Evolutionary conservation across 2,797 vertebrate species (phyloP).

Genomic region (Girardinus metallicus): DNA sequence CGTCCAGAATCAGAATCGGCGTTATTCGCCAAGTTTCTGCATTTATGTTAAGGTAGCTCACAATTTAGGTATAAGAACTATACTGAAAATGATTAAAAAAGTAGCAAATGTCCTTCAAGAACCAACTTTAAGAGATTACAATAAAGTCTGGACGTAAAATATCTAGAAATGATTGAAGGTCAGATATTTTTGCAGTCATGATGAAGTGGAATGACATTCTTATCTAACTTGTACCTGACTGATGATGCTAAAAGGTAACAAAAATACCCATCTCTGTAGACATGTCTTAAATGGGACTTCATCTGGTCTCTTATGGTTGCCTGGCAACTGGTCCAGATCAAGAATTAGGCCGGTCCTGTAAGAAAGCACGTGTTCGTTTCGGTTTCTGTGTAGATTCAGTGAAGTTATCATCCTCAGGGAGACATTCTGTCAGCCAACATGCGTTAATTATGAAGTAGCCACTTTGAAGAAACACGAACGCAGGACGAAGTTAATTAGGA

Average conservation of each 20-base stretch:
- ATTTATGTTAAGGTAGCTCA: too few species aligned
- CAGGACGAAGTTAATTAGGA: neutral
- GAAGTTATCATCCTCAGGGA: neutral
- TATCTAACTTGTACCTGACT: neutral
- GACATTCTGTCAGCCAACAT: neutral
- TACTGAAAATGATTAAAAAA: neutral
- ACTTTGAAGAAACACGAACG: neutral
- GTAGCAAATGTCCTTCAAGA: neutral
- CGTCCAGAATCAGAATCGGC: too few species aligned
- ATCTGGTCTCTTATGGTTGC: neutral
- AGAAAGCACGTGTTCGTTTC: neutral
- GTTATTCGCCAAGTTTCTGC: too few species aligned
- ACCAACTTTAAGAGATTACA: neutral
- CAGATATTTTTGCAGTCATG: neutral
- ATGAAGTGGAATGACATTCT: neutral
- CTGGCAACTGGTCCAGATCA: slow-evolving; percentile 2
- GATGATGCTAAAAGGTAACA: neutral
- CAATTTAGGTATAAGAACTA: neutral
- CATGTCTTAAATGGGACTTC: neutral
- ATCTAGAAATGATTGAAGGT: neutral
- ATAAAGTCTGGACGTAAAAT: neutral
- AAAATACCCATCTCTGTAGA: neutral
- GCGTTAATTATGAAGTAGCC: neutral
- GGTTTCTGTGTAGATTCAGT: neutral
- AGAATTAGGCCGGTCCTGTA: neutral